Evolutionary conservation across 2,888 invertebrate species (phyloP).

Genomic region (Drosophila fungiperda): DNA sequence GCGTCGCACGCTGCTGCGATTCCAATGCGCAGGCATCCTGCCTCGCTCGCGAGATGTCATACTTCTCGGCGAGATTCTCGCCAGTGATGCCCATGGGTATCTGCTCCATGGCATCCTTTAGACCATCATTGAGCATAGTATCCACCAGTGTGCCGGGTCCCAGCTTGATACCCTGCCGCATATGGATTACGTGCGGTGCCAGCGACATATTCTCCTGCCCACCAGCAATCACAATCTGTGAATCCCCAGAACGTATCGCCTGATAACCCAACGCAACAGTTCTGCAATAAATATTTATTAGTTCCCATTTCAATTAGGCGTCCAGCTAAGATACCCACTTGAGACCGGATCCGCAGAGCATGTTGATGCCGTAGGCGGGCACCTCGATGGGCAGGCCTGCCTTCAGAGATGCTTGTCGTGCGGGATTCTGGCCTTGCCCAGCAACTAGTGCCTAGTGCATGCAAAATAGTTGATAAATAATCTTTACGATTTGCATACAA

Average conservation of each 20-base stretch:
- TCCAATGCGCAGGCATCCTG: conserved; percentile 90
- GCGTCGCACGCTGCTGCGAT: conserved; percentile 89
- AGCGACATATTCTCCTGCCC: conserved; percentile 94
- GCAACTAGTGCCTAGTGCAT: conserved; percentile 87
- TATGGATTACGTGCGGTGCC: conserved; percentile 89
- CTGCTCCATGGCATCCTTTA: conserved; percentile 90
- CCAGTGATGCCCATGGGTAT: conserved; percentile 94
- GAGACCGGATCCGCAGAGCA: conserved; percentile 93
- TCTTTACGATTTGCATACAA: conserved; percentile 44
- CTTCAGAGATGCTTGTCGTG: conserved; percentile 90
- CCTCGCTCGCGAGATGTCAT: conserved; percentile 88
- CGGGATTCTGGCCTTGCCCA: conserved; percentile 93
- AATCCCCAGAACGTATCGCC: conserved; percentile 89
- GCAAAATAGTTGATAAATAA: conserved; percentile 1
- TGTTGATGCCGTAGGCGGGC: conserved; percentile 90
- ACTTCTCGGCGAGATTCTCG: conserved; percentile 91
- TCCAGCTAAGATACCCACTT: conserved; percentile 86
- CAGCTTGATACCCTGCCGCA: conserved; percentile 89
- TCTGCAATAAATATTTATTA: conserved; percentile 81
- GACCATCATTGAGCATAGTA: conserved; percentile 89
- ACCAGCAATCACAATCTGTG: conserved; percentile 90
- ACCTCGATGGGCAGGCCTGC: conserved; percentile 90
- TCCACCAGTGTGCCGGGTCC: conserved; percentile 88
- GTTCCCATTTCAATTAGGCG: not conserved
- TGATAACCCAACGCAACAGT: conserved; percentile 89